These are phyloP conservation scores for Tupiocoris notatus DNA, from an alignment of 2,888 invertebrate genomes.

Conservation along the genomic window DNA sequence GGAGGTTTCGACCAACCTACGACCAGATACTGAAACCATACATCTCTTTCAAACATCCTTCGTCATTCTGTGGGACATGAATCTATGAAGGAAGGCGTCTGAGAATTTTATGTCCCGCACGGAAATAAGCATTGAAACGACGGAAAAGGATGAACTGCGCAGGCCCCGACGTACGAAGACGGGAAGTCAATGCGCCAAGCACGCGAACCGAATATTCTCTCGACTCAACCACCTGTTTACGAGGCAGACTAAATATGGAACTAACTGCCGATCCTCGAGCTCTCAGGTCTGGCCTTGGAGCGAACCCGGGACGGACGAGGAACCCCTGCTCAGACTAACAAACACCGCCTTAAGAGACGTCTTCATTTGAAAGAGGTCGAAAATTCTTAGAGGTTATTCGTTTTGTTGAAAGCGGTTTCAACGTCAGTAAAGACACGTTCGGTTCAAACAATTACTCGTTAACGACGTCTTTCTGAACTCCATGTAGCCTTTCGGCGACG, in stretches of 20 bases:
- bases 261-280: constrained; percentile 12
- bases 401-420: neutral
- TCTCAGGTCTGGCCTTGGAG: constrained; percentile 15
- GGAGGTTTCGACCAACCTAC: too few species aligned
- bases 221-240: constrained; percentile 30
- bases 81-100: too few species aligned
- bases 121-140: neutral
- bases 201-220: constrained; percentile 17
- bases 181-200: constrained; percentile 10
- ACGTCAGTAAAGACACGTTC: neutral
- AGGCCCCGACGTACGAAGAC: neutral
- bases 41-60: too few species aligned
- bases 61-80: too few species aligned
- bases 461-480: neutral
- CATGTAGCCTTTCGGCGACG: neutral
- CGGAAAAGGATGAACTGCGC: neutral
- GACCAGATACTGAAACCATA: too few species aligned
- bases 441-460: neutral
- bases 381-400: neutral
- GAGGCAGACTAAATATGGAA: constrained; percentile 33
- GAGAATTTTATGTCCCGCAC: too few species aligned
- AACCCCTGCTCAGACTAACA: constrained; percentile 14
- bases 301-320: neutral
- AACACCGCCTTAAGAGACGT: constrained; percentile 15
- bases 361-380: constrained; percentile 11